Evolutionary conservation across 2,797 vertebrate genomes (phyloP), one percentile per base, ranked within the genome.

Genomic region (Anolis apletophallus): DNA sequence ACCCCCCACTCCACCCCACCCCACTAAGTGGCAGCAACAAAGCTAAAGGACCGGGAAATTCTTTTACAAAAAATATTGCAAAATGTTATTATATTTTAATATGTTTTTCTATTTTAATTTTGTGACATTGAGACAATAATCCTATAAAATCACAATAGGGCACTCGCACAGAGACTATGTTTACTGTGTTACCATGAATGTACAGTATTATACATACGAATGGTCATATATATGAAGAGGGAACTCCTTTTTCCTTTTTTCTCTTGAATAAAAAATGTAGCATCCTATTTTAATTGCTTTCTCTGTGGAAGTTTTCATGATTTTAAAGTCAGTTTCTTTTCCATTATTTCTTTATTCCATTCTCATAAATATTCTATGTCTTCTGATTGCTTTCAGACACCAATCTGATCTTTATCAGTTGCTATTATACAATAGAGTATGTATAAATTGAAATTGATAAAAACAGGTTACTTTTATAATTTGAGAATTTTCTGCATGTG

Each of bases 351-450:
- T 71, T 21, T 57, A 23, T 57, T 52, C 34, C 21, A 40, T 72
- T 72, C 81, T 82, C 55, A 72, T 57, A 82, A 72, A 82, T 82
- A 82, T 82, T 72, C 69, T 14, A 82, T 57, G 55, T 72, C 14
- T 21, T 26, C 26, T 72, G 81, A 82, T 82, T 82, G 68, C 32
- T 82, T 52, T 82, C 52, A 55, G 52, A 32, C 52, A 72, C 13
- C 32, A 32, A 40, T 36, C 23, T 29, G 12, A 82, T 57, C 52
- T 82, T 72, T 72, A 81, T 81, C 67, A 81, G n/a, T 32, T 81
- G 67, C 67, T 69, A n/a, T 71, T 71, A 81, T 67, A 36, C 46
- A 71, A n/a, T n/a, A 16, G 50, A 32, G 34, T 81, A 26, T 54
- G 46, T 46, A 69, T 32, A 69, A 3, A 26, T 7, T n/a, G 32